Percentiles rank a stretch among this genome's conserved stretches.
Evolutionary conservation across 1,140 invertebrate species (phyloP).

Genomic region (Drosophila triauraria): DNA sequence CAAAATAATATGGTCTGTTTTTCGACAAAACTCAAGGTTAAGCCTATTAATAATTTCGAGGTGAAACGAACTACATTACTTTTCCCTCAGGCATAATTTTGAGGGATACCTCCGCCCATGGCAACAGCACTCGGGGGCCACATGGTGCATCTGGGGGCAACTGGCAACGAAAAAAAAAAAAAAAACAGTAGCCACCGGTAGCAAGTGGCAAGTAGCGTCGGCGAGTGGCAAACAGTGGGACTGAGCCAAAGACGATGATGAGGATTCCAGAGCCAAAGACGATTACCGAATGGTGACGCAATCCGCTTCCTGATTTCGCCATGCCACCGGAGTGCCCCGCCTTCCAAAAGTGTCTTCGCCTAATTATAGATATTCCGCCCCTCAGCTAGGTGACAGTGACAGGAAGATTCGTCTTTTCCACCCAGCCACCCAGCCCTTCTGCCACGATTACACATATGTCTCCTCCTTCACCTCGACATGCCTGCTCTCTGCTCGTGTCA

Average conservation of each 20-base stretch:
- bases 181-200: slow-evolving; percentile 31
- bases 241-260: slow-evolving; percentile 12
- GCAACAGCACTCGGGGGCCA: background rate
- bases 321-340: slow-evolving; percentile 13
- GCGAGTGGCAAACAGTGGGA: slow-evolving; percentile 20
- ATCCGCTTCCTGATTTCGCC: slow-evolving; percentile 67
- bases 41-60: no score
- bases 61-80: no score
- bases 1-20: no score
- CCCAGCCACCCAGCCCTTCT: background rate
- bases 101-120: background rate
- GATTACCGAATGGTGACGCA: slow-evolving; percentile 50
- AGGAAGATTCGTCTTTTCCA: slow-evolving; percentile 65
- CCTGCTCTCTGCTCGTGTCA: slow-evolving; percentile 1
- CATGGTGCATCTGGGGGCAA: slow-evolving; percentile 4
- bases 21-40: no score
- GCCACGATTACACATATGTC: slow-evolving; percentile 33
- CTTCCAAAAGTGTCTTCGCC: slow-evolving; percentile 47
- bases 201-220: slow-evolving; percentile 29
- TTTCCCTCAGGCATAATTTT: no score
- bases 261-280: slow-evolving; percentile 9
- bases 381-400: slow-evolving; percentile 34
- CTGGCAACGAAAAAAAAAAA: background rate
- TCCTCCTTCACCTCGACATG: background rate
- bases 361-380: slow-evolving; percentile 72